A percentile compares a stretch with the other conserved stretches of the same genome.
Evolutionary conservation across 2,888 invertebrate species (phyloP).

Genomic region (Agonopterix subpropinquella): DNA sequence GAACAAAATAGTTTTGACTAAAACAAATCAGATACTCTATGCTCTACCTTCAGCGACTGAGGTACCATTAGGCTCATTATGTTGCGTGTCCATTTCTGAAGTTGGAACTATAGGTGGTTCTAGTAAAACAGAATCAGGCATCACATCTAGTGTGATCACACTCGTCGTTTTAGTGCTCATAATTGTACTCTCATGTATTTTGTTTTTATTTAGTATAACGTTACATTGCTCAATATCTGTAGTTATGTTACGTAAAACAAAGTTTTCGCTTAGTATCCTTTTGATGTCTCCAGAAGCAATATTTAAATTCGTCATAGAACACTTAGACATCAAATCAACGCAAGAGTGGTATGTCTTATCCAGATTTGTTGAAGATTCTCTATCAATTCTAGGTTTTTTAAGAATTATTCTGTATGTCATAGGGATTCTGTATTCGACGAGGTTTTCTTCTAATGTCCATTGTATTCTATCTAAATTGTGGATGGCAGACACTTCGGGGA

Average conservation of each 20-base stretch:
- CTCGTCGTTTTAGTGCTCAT: too few species aligned
- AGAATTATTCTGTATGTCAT: constrained; percentile 55
- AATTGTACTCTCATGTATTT: too few species aligned
- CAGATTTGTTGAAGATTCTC: constrained; percentile 1
- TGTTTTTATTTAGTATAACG: background rate
- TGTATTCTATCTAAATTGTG: constrained; percentile 50
- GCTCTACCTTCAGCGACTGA: too few species aligned
- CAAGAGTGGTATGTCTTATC: constrained; percentile 56
- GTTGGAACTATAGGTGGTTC: too few species aligned
- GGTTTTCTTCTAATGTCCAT: constrained; percentile 37
- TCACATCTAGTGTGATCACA: too few species aligned
- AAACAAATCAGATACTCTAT: too few species aligned
- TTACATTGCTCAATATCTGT: constrained; percentile 12
- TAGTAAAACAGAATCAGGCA: too few species aligned
- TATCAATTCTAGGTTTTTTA: constrained; percentile 25
- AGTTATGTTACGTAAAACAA: constrained; percentile 24
- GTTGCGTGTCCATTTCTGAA: too few species aligned
- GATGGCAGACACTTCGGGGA: constrained; percentile 45
- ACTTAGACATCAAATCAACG: constrained; percentile 39
- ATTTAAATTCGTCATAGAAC: constrained; percentile 24
- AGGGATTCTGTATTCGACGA: constrained; percentile 50
- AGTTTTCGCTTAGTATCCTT: constrained; percentile 45
- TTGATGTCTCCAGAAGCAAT: constrained; percentile 32
- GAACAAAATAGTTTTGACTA: too few species aligned
- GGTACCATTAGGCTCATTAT: too few species aligned